A percentile compares a stretch with the other conserved stretches of the same genome.
Evolutionary conservation across 2,113 vertebrate species (phyloP).

Genomic region (Hippocampus zosterae): DNA sequence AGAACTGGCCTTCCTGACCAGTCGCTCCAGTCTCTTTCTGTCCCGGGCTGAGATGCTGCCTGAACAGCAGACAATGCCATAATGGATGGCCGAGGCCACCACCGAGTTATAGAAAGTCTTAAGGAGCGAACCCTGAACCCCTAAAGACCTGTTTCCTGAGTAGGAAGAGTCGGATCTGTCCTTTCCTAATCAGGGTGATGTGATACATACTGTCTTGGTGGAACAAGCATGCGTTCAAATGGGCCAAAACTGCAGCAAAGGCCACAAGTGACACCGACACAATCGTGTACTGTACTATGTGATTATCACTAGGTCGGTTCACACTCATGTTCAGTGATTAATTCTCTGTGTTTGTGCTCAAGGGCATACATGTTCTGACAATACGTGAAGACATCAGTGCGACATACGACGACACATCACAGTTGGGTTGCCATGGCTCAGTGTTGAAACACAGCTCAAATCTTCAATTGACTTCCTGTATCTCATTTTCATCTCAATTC

Average conservation of each 20-base stretch:
- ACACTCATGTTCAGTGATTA: not conserved
- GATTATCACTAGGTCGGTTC: conserved; percentile 20
- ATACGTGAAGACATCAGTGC: conserved; percentile 12
- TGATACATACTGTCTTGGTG: not conserved
- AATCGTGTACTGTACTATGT: not conserved
- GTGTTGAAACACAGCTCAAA: conserved; percentile 14
- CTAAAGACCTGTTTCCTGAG: too few species aligned
- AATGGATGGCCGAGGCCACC: too few species aligned
- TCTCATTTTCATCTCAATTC: conserved; percentile 28
- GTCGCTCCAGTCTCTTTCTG: too few species aligned
- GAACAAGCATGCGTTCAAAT: not conserved
- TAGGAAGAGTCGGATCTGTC: too few species aligned
- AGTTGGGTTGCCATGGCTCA: conserved; percentile 43
- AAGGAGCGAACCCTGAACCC: too few species aligned
- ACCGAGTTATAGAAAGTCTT: too few species aligned
- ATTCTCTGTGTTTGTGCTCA: conserved; percentile 4
- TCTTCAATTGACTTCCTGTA: conserved; percentile 36
- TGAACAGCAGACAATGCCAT: too few species aligned
- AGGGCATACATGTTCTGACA: conserved; percentile 8
- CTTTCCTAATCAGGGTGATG: too few species aligned
- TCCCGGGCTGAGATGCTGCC: too few species aligned
- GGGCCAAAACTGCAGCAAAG: conserved; percentile 6
- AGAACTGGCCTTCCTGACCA: too few species aligned
- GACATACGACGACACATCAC: conserved; percentile 19
- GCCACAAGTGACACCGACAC: conserved; percentile 10